These are phyloP conservation scores for Diglossa brunneiventris DNA, from an alignment of 2,113 vertebrate genomes.

Conservation along the genomic window DNA sequence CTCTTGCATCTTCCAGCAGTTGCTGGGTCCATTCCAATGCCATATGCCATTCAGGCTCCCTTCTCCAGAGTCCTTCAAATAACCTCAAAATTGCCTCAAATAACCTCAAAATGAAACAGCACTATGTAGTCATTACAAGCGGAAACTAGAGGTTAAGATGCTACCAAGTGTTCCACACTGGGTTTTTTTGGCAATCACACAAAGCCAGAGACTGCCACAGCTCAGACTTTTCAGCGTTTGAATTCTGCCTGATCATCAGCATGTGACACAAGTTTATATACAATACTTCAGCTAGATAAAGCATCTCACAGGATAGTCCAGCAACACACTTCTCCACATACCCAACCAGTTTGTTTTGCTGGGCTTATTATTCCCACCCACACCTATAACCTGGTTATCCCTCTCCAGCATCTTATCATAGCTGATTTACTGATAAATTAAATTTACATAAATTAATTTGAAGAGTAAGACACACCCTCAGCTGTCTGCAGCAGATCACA, in stretches of 20 bases:
- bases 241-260: background rate
- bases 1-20: background rate
- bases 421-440: constrained; percentile 1
- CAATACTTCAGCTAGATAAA: background rate
- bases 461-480: background rate
- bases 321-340: background rate
- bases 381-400: background rate
- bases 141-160: background rate
- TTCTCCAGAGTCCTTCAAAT: background rate
- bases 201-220: background rate
- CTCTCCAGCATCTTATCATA: background rate
- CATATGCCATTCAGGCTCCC: background rate
- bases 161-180: background rate
- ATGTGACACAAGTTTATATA: background rate
- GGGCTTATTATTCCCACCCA: constrained; percentile 6
- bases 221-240: background rate
- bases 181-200: background rate
- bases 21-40: background rate
- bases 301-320: background rate
- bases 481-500: background rate
- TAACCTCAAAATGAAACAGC: background rate
- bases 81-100: background rate
- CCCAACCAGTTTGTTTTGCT: background rate
- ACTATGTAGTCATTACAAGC: background rate
- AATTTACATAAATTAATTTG: constrained; percentile 8